Conservation (phyloP, 1,140 invertebrate genomes). For the Aphelenchoides avenae region DNA sequence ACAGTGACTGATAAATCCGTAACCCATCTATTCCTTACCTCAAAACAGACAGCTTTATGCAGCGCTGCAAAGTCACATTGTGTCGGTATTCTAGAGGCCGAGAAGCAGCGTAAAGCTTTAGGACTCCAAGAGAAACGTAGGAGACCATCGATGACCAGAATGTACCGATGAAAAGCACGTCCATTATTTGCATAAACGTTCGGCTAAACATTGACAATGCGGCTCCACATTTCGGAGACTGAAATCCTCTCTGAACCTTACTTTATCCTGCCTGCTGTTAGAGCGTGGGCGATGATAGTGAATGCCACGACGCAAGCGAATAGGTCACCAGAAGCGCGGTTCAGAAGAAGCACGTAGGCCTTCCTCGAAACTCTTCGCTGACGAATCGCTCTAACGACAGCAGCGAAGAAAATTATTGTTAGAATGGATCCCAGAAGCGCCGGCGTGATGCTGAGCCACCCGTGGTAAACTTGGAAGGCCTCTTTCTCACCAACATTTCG, state of each 20-base stretch:
- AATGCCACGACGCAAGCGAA: constrained; percentile 40
- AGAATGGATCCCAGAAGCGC: constrained; percentile 37
- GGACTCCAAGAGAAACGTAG: constrained; percentile 40
- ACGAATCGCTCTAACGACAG: constrained; percentile 45
- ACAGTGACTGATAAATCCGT: background rate
- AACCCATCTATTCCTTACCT: constrained; percentile 15
- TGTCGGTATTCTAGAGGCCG: constrained; percentile 47
- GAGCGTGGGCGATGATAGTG: constrained; percentile 29
- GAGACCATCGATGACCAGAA: constrained; percentile 54
- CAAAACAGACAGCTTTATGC: constrained; percentile 39
- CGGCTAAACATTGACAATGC: no score
- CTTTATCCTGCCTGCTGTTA: constrained; percentile 34
- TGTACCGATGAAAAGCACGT: constrained; percentile 45
- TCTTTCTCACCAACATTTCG: background rate
- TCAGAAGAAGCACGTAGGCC: constrained; percentile 49
- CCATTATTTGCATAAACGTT: constrained; percentile 41
- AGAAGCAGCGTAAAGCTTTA: constrained; percentile 52
- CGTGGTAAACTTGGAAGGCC: constrained; percentile 31
- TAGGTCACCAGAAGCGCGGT: constrained; percentile 48
- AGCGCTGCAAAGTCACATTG: constrained; percentile 48
- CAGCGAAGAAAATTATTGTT: constrained; percentile 41
- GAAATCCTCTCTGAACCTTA: no score
- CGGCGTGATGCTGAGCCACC: constrained; percentile 45
- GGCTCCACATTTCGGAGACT: no score
- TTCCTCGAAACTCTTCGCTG: constrained; percentile 46